Evolutionary conservation across 2,113 vertebrate genomes (phyloP), one percentile per base, ranked within the genome.

Genomic region (Coptodon rendalli): DNA sequence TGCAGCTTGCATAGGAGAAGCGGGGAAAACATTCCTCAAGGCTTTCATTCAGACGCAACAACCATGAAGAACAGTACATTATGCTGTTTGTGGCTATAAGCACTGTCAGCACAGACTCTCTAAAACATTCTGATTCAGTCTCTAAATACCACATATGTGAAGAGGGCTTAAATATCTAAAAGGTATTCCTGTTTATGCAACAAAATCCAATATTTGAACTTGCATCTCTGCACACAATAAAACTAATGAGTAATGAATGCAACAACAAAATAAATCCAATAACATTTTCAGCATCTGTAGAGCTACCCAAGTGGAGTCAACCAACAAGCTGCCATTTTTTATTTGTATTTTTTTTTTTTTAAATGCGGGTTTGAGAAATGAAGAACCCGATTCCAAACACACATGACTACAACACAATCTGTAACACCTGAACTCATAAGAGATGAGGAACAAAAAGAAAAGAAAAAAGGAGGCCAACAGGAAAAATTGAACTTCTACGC

Each of bases 301-400:
- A 86, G 38, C 36, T 29, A 66, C 50, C 71, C 56, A n/a, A 68
- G 80, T 71, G 19, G 24, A 63, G 52, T 73, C 43, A 31, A 57
- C 73, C 16, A 88, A 82, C 16, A 68, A 94, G 91, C 89, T 92
- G 87, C 90, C 84, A 3, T 85, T 89, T 61, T 19, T 59, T 29
- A 5, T 57, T 68, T 29, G 61, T 79, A 53, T 48, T 66, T 22
- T 17, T 43, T 19, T 56, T 80, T 88, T 45, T n/a, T 68, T 14
- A 17, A 56, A 31, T 61, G 34, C 40, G 40, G 31, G n/a, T 22
- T 17, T 24, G 11, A 71, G 9, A 85, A 79, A 82, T 54, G 3
- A 63, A 24, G 7, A 82, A 87, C 78, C 43, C 38, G 14, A 87
- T 61, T 89, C 59, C 66, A 57, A 81, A 85, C 13, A 43, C 9